These are phyloP conservation scores for Trypoxylon attenuatum DNA, from an alignment of 2,888 invertebrate species.

Conservation along the genomic window DNA sequence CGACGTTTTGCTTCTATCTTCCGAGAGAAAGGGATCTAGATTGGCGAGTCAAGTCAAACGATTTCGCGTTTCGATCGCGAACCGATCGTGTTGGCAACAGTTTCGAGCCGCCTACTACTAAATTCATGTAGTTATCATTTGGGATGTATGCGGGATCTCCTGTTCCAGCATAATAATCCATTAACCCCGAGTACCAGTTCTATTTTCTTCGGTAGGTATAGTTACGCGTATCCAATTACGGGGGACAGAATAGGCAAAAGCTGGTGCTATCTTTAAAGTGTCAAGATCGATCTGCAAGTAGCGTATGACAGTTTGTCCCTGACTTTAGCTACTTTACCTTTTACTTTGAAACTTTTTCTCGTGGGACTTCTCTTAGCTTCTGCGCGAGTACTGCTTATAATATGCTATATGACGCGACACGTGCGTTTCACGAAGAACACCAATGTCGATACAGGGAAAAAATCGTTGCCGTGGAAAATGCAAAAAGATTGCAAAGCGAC, in stretches of 20 bases:
- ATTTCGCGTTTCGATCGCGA: slow-evolving; percentile 53
- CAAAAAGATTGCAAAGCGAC: slow-evolving; percentile 42
- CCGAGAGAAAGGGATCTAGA: slow-evolving; percentile 56
- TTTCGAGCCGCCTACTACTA: slow-evolving; percentile 40
- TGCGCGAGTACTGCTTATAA: no score
- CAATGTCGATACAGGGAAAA: no score
- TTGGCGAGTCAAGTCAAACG: slow-evolving; percentile 21
- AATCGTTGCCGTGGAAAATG: background rate
- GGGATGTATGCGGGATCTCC: no score
- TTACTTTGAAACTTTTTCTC: no score
- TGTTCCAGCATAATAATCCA: no score
- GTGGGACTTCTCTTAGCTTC: no score
- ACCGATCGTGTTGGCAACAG: slow-evolving; percentile 56
- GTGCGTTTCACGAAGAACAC: no score
- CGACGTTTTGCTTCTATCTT: slow-evolving; percentile 44
- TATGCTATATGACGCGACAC: no score
- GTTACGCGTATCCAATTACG: no score
- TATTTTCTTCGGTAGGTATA: no score
- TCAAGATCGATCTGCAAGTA: slow-evolving; percentile 20
- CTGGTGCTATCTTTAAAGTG: background rate
- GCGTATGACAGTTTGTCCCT: slow-evolving; percentile 6
- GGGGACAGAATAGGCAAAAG: background rate
- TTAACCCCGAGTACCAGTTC: no score
- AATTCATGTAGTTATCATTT: background rate
- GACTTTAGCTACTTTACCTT: no score